These are phyloP conservation scores for Theristicus caerulescens DNA, from an alignment of 2,113 vertebrate genomes.

Conservation along the genomic window DNA sequence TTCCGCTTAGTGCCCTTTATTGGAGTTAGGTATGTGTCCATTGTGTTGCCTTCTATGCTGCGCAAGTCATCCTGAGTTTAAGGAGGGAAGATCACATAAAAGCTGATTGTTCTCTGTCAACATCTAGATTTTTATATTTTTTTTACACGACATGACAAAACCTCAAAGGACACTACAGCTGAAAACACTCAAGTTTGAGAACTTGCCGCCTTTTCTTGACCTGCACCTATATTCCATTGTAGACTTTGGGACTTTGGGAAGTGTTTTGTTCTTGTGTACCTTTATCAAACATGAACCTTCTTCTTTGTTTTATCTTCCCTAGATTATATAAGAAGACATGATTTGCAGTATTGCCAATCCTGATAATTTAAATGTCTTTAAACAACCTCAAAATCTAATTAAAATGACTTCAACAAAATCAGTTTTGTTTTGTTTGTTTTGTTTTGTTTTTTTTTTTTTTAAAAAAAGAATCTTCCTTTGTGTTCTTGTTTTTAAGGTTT, in stretches of 20 bases:
- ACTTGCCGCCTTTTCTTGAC: not conserved
- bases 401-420: not conserved
- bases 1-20: not conserved
- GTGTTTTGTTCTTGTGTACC: not conserved
- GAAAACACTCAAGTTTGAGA: not conserved
- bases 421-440: not conserved
- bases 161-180: not conserved
- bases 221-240: not conserved
- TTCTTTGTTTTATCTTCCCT: not conserved
- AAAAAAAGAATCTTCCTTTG: not conserved
- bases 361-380: not conserved
- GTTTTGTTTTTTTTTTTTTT: not conserved
- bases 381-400: not conserved
- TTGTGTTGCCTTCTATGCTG: not conserved
- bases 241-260: not conserved
- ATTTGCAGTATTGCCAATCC: not conserved
- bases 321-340: not conserved
- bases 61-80: not conserved
- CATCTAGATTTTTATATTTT: not conserved
- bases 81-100: not conserved
- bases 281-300: not conserved
- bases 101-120: not conserved
- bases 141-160: not conserved
- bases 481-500: not conserved
- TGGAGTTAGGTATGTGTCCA: rapidly evolving